Evolutionary conservation across 1,140 invertebrate genomes (phyloP).

Genomic region (Lordiphosa collinella): DNA sequence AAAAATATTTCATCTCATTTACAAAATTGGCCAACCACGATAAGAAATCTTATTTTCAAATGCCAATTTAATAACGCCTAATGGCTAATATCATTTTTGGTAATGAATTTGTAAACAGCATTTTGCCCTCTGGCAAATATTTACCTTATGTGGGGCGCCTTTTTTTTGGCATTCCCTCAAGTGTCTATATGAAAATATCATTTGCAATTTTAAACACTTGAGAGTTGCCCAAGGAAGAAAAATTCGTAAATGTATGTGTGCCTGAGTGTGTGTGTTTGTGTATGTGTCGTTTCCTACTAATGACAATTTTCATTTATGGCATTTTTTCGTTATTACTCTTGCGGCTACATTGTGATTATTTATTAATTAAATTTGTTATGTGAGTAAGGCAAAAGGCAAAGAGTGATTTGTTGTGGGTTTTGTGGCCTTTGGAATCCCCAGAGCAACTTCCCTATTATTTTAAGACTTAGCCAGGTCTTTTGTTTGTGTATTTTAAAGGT

Average conservation of each 20-base stretch:
- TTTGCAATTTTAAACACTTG: conserved; percentile 75
- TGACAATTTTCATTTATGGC: conserved; percentile 62
- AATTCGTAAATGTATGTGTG: conserved; percentile 6
- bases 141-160: conserved; percentile 54
- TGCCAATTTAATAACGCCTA: conserved; percentile 74
- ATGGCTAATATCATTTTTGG: conserved; percentile 75
- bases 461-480: conserved; percentile 2
- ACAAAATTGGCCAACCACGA: not conserved
- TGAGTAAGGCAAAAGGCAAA: conserved; percentile 40
- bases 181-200: conserved; percentile 68
- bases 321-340: conserved; percentile 56
- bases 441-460: conserved; percentile 9
- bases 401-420: conserved; percentile 25
- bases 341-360: conserved; percentile 72
- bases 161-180: conserved; percentile 11
- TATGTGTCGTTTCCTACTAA: conserved; percentile 50
- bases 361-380: conserved; percentile 76
- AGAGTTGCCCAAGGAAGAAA: conserved; percentile 42
- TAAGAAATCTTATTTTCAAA: conserved; percentile 25
- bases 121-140: conserved; percentile 47
- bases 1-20: conserved; percentile 1
- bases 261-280: conserved; percentile 11
- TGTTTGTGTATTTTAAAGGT: not conserved
- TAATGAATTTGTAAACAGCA: conserved; percentile 65
- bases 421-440: conserved; percentile 5